Evolutionary conservation across 2,113 vertebrate genomes (phyloP).

Genomic region (Embiotoca jacksoni): DNA sequence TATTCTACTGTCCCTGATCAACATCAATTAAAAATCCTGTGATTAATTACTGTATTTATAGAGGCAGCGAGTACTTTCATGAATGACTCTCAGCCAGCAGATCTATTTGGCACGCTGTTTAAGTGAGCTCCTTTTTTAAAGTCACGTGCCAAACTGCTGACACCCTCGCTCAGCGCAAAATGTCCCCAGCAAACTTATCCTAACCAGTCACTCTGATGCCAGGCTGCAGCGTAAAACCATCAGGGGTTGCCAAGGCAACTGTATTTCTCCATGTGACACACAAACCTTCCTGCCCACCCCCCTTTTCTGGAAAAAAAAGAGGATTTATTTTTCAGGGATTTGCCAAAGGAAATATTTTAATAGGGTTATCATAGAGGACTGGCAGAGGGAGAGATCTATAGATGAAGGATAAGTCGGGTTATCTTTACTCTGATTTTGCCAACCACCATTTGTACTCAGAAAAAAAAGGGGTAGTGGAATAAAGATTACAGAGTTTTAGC

Average conservation of each 20-base stretch:
- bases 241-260: conserved; percentile 81
- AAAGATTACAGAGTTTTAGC: conserved; percentile 71
- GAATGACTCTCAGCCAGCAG: neutral
- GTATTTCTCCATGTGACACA: conserved; percentile 66
- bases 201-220: conserved; percentile 59
- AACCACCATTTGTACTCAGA: conserved; percentile 49
- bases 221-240: conserved; percentile 69
- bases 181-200: conserved; percentile 63
- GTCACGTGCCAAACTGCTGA: conserved; percentile 45
- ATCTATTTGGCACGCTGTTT: conserved; percentile 24
- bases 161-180: conserved; percentile 27
- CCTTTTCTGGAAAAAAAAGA: conserved; percentile 55
- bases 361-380: conserved; percentile 65
- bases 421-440: conserved; percentile 59
- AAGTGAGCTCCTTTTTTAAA: conserved; percentile 29
- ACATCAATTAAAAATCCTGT: neutral
- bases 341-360: conserved; percentile 75
- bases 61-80: no score
- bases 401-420: conserved; percentile 64
- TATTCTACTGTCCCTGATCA: conserved; percentile 5
- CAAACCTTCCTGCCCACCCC: conserved; percentile 52
- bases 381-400: conserved; percentile 47
- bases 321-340: conserved; percentile 78
- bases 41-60: conserved; percentile 11
- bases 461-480: conserved; percentile 32